Evolutionary conservation across 2,797 vertebrate genomes (phyloP), one percentile per base, ranked within the genome.

Genomic region (Chloroceryle inda): DNA sequence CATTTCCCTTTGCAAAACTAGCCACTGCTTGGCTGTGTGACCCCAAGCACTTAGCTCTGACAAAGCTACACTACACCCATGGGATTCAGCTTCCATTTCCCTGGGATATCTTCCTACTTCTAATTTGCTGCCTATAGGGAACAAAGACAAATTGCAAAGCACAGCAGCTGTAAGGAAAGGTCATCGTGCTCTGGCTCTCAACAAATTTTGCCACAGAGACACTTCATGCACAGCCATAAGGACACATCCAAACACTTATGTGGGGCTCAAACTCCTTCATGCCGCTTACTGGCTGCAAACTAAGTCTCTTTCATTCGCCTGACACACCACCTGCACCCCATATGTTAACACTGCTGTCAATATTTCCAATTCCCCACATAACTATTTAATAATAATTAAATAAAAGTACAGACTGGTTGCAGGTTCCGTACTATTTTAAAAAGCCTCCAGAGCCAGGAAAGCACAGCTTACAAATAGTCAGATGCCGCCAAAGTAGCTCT

Each of bases 331-430:
- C 95, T 96, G 96, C 85, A 85, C 67, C 95, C 90, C 96, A 95
- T 95, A 94, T 96, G 95, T 85, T 96, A 96, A 85, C 88, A 56
- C 94, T 93, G 88, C 83, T 96, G 92, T 96, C 96, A 96, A 93
- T 95, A 96, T 95, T 95, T 96, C 93, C 89, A 93, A 92, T 84
- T 96, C 76, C 76, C 83, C 76, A 19, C 95, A 91, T 89, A 95
- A 93, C 90, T 96, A 90, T 96, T 97, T 96, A 96, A 97, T 97
- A 95, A 97, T 90, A 95, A 96, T 92, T 94, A 96, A 96, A 96
- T 76, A 90, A 90, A 96, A 95, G 92, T 95, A 95, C 93, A 96
- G 96, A 52, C 94, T 94, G 95, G 74, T 61, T 91, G 74, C 85
- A 96, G 92, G 85, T 96, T 96, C 59, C 37, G 56, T 79, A 67